Evolutionary conservation across 1,140 invertebrate species (phyloP), one percentile per base, ranked within the genome.

Genomic region (Dinoponera quadriceps): DNA sequence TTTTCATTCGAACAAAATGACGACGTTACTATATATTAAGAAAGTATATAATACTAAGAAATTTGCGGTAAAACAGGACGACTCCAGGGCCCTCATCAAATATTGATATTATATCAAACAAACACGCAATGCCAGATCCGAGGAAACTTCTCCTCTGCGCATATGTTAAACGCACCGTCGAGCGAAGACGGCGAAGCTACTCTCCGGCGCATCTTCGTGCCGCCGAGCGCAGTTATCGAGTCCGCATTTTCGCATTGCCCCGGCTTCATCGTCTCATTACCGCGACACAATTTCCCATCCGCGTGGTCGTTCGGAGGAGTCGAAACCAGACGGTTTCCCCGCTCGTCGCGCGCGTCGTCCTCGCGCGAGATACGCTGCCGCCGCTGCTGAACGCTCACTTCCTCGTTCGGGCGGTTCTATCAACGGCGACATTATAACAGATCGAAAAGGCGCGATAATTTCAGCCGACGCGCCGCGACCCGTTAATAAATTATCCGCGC

Each of bases 391-490:
- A 82, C 48, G 44, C 68, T 66, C 27, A 65, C 57, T 69, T 72
- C 20, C 44, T 85, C 66, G 59, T 85, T 74, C 65, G 62, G 63
- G 66, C 71, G 14, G 74, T 87, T 55, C 29, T 55, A 44, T 68
- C 44, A 68, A 25, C 22, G 49, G n/a, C 48, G 20, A 38, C 63
- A 63, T 78, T 38, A 44, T 38, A 55, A 68, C 29, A 54, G 60
- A 75, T 38, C 27, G 27, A 65, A 55, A 78, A 77, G 4, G 22
- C 29, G 2, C 62, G 62, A 55, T 78, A 66, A 55, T 78, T 22
- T 66, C 51, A 49, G 29, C 38, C 25, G n/a, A 38, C 27, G 25
- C 54, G 51, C 29, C n/a, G 18, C 38, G 3, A 74, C 33, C 11
- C 48, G 62, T 66, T 55, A 54, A 68, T 78, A 68, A 66, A 27